Evolutionary conservation across 2,113 vertebrate species (phyloP).

Genomic region (Ellobius talpinus): DNA sequence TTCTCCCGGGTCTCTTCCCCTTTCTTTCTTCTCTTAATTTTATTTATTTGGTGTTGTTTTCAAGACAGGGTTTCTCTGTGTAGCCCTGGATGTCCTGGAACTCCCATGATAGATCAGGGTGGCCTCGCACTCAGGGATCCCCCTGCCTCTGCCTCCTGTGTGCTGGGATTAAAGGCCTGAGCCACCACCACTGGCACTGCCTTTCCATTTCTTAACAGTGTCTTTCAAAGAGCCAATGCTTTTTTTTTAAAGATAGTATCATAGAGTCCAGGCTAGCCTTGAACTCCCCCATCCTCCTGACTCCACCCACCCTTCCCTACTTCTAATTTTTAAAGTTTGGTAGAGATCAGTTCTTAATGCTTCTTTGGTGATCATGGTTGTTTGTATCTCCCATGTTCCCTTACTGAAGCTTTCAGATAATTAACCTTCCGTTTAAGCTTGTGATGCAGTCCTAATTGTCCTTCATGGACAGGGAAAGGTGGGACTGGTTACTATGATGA

Average conservation of each 20-base stretch:
- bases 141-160: too few relatives aligned
- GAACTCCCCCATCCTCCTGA: background rate
- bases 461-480: background rate
- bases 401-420: background rate
- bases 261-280: background rate
- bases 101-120: too few relatives aligned
- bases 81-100: too few relatives aligned
- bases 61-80: too few relatives aligned
- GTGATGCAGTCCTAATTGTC: background rate
- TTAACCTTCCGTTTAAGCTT: background rate
- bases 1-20: background rate
- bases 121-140: too few relatives aligned
- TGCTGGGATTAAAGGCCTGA: background rate
- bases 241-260: background rate
- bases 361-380: background rate
- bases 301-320: too few relatives aligned
- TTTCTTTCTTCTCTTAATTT: background rate
- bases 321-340: background rate
- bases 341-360: background rate
- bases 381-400: background rate
- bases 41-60: too few relatives aligned
- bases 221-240: background rate
- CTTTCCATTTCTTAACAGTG: constrained; percentile 16
- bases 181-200: background rate
- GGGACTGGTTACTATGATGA: background rate